Base-by-base conservation (phyloP, 2,113 vertebrate genomes). In the Mormyrus lacerda region DNA sequence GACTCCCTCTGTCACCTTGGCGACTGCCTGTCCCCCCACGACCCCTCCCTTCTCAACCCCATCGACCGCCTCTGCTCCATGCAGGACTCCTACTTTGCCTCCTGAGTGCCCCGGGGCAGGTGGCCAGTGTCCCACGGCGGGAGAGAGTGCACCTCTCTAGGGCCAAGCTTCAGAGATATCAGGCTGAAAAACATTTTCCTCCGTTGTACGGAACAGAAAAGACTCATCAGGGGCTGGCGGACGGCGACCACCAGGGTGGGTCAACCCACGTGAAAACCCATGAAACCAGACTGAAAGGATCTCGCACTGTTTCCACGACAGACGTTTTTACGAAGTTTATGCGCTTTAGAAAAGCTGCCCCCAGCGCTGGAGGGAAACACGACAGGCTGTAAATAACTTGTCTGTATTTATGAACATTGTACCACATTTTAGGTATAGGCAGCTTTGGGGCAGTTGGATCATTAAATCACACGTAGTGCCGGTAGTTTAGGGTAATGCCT, bases 81-180 rank as follows among this genome's bases (percentile, higher is more conserved):
- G 98, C 98, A 99, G 95, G 98, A 96, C 95, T 98, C 98, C 9
- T 99, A 99, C 95, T 99, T 99, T 91, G 96, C 98, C 88, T 98
- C 98, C 90, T 99, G 97, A 99, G 93, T 35, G 0, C 2, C 55
- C 55, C 21, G 7, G 5, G 61, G 35, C 47, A 48, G 31, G 13
- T 31, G 27, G 19, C 48, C 85, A 9, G 47, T 51, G 73, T 42
- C 31, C 13, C 50, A 53, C 1, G 2, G n/a, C 24, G 44, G 44
- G 35, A 50, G 4, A 27, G 9, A 35, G 11, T 50, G 84, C 84
- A 47, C n/a, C 84, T 11, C n/a, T 15, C 84, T 27, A 0, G 61
- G 61, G 61, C 61, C 61, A 69, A 27, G 10, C 61, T 69, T 31
- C 1, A 10, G 27, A 31, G 47, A 3, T 31, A n/a, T 51, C 84